phyloP scores from a whole-genome alignment of 2,888 invertebrate species.

The Pasiphila rectangulata region DNA sequence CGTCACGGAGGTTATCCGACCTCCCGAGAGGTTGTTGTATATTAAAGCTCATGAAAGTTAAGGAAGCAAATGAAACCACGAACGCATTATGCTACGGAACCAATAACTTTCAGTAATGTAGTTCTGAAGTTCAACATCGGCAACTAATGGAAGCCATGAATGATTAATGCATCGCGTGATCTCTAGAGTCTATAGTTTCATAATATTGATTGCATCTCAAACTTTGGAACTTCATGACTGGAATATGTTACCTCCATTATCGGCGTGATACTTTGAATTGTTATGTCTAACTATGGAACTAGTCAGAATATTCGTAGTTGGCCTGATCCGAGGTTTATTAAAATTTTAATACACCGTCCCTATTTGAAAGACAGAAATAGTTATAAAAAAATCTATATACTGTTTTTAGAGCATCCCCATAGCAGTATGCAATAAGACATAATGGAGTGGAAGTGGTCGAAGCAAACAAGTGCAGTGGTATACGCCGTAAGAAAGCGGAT shows the following conservation, averaged over 20 bases:
- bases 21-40: not conserved
- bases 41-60: constrained; percentile 4
- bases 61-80: constrained; percentile 5
- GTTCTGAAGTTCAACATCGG: constrained; percentile 36
- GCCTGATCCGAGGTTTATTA: not conserved
- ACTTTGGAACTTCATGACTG: constrained; percentile 28
- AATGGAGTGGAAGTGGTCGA: too few species aligned
- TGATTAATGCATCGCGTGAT: constrained; percentile 40
- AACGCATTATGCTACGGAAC: constrained; percentile 10
- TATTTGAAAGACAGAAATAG: not conserved
- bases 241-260: constrained; percentile 14
- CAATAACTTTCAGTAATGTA: constrained; percentile 29
- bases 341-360: too few species aligned
- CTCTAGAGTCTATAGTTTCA: constrained; percentile 36
- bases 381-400: too few species aligned
- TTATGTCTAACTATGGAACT: not conserved
- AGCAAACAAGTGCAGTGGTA: too few species aligned
- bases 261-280: not conserved
- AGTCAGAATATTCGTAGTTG: not conserved
- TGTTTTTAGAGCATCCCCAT: too few species aligned
- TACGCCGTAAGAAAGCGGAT: too few species aligned
- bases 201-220: constrained; percentile 39
- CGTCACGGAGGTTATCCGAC: too few species aligned
- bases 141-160: constrained; percentile 37
- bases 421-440: too few species aligned